Percentiles rank a stretch among this genome's conserved stretches.
phyloP scores from a whole-genome alignment of 2,888 invertebrate species.

The Cephonodes hylas region DNA sequence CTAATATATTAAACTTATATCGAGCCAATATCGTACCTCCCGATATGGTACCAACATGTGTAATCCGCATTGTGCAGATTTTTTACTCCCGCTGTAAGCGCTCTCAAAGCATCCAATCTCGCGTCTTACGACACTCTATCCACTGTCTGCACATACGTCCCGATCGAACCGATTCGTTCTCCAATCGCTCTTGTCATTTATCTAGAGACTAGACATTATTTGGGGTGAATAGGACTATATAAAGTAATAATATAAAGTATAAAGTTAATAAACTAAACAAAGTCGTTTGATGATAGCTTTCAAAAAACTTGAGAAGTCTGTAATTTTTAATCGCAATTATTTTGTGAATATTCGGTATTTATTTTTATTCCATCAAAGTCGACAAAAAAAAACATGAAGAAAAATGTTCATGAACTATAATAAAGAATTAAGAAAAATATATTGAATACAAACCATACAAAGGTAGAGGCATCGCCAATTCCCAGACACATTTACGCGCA shows the following conservation, averaged over 20 bases:
- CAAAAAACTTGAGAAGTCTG: too few species aligned
- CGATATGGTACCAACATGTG: constrained; percentile 16
- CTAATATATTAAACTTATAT: neutral
- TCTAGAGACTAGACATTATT: neutral
- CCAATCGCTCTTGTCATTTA: neutral
- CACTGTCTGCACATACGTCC: neutral
- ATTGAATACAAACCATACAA: neutral
- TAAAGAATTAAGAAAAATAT: neutral
- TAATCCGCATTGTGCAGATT: constrained; percentile 15
- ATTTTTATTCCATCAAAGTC: too few species aligned
- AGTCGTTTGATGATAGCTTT: too few species aligned
- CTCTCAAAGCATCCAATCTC: constrained; percentile 38
- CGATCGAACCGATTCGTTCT: neutral
- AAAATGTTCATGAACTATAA: too few species aligned
- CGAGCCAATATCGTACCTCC: constrained; percentile 9
- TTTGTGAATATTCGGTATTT: too few species aligned
- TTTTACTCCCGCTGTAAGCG: constrained; percentile 27
- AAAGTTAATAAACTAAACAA: neutral
- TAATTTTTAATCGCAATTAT: too few species aligned
- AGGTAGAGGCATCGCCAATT: too few species aligned
- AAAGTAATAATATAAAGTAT: too few species aligned
- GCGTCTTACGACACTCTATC: constrained; percentile 4
- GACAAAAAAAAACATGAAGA: too few species aligned
- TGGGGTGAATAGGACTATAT: neutral
- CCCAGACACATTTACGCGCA: neutral